Evolutionary conservation across 2,797 vertebrate genomes (phyloP), one percentile per base, ranked within the genome.

Genomic region (Poeciliopsis presidionis): DNA sequence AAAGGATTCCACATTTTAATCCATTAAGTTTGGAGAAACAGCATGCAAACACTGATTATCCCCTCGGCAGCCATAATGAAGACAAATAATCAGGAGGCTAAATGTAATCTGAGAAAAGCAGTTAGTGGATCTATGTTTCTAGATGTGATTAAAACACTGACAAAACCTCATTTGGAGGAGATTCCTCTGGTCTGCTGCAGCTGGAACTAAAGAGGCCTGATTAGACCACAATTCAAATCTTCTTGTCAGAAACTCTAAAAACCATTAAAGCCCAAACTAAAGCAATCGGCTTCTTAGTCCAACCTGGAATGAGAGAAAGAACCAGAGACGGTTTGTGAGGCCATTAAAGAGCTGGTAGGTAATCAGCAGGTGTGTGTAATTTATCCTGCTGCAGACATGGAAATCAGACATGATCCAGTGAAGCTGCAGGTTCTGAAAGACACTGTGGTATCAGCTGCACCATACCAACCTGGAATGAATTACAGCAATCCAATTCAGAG

Each of bases 391-490:
- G 7, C 61, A 36, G 59, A 45, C 73, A 59, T 12, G 36, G 28
- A 59, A n/a, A 46, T 47, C 22, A 75, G 61, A 46, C 14, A 13
- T 36, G 30, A 49, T 39, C 12, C 30, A 22, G 20, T 5, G 30
- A 25, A 25, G 22, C 45, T 75, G 28, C 28, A 75, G 45, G 16
- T 49, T 49, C 63, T 75, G 45, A 65, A 41, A 25, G 13, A 28
- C 22, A 14, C 74, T 5, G 11, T 18, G 30, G 5, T 6, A 49
- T 30, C 45, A 65, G 4, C 74, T 49, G 61, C 11, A 16, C 20
- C 53, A 63, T 36, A 46, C 73, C 43, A 75, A 75, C 74, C 33
- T 41, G 46, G 28, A 51, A 67, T 76, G 30, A 67, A 49, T 49
- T 61, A 49, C 46, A 49, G 61, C 39, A 51, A 67, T 51, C 30